phyloP scores from a whole-genome alignment of 2,797 vertebrate species.

The Melanotaenia nigrans region DNA sequence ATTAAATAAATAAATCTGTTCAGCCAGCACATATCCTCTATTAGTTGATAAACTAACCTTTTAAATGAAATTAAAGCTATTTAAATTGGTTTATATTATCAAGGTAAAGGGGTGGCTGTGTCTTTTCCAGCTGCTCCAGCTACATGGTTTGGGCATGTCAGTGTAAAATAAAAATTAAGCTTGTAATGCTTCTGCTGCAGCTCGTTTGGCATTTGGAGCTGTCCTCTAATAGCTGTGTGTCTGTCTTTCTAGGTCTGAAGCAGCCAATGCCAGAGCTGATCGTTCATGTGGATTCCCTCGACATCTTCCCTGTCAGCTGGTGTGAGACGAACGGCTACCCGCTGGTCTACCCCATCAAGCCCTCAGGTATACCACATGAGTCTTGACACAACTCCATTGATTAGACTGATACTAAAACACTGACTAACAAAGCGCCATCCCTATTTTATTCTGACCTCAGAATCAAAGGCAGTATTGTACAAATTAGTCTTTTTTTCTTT shows the following conservation, averaged over 20 bases:
- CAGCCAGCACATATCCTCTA: not conserved
- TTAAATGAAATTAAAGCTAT: not conserved
- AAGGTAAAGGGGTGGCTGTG: too few species aligned
- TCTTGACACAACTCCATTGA: conserved; percentile 1
- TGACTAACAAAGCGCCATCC: not conserved
- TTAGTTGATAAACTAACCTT: not conserved
- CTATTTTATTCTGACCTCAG: conserved; percentile 1
- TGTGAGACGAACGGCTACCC: conserved; percentile 97
- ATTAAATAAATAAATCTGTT: too few species aligned
- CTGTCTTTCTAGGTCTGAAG: conserved; percentile 86
- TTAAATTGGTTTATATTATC: not conserved
- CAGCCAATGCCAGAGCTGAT: conserved; percentile 92
- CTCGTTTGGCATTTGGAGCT: not conserved
- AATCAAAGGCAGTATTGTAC: conserved; percentile 6
- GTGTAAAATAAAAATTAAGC: not conserved
- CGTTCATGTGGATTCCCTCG: conserved; percentile 93
- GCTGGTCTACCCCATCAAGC: conserved; percentile 90
- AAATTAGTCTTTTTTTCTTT: conserved; percentile 17
- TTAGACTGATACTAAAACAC: conserved; percentile 11
- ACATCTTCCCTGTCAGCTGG: conserved; percentile 98
- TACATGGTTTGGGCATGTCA: not conserved
- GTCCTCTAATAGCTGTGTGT: not conserved
- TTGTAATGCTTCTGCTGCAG: not conserved
- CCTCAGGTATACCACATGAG: conserved; percentile 82
- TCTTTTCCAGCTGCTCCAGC: not conserved